Conservation (phyloP, 2,113 vertebrate genomes). For the Perca flavescens region DNA sequence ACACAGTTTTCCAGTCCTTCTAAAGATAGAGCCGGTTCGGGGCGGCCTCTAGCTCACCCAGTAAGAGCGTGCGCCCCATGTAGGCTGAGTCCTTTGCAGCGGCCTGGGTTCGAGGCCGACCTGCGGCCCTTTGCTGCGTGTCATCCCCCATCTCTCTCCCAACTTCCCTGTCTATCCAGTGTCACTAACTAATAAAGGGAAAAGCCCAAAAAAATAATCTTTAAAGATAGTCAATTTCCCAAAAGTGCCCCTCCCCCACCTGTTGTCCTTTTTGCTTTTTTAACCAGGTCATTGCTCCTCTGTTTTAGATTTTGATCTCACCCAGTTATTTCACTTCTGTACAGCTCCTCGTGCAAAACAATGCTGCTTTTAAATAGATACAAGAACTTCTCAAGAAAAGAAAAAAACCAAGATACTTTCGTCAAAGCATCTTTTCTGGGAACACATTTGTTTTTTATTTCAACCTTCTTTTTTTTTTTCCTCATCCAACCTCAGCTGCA, state of each 20-base stretch:
- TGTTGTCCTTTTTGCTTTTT: constrained; percentile 55
- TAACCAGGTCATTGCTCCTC: constrained; percentile 47
- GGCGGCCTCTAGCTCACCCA: no score
- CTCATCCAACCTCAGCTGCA: constrained; percentile 68
- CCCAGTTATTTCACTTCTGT: constrained; percentile 2
- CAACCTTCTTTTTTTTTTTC: neutral
- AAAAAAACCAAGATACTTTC: neutral
- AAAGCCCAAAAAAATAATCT: no score
- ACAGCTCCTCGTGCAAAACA: neutral
- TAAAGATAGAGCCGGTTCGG: constrained; percentile 74
- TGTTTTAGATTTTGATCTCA: constrained; percentile 47
- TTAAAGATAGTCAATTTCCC: constrained; percentile 75
- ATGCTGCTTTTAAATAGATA: neutral
- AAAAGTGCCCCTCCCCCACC: constrained; percentile 71
- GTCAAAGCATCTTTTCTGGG: neutral
- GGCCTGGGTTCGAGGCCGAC: no score
- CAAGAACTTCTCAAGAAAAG: neutral
- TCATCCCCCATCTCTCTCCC: no score
- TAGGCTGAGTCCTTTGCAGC: no score
- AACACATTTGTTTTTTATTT: neutral
- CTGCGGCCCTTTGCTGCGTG: no score
- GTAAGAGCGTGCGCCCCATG: no score
- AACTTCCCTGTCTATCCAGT: no score
- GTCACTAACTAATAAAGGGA: no score
- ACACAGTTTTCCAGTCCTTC: constrained; percentile 4